Evolutionary conservation across 2,888 invertebrate genomes (phyloP).

Genomic region (Volucella zonaria): DNA sequence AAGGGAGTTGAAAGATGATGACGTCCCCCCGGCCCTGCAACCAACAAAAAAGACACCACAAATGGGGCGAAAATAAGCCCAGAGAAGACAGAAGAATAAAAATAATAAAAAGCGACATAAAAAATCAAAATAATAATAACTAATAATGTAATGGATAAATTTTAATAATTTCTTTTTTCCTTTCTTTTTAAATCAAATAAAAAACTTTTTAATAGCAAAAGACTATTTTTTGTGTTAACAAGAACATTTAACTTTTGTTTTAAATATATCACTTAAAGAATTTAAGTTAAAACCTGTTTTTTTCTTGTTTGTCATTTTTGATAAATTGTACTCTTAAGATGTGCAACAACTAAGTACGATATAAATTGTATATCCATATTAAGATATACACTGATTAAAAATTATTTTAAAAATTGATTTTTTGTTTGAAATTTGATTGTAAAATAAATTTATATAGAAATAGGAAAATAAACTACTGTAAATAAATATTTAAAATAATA

Average conservation of each 20-base stretch:
- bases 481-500: slow-evolving; percentile 66
- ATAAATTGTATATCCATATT: slow-evolving; percentile 46
- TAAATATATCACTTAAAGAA: slow-evolving; percentile 25
- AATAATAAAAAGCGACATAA: slow-evolving; percentile 76
- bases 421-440: slow-evolving; percentile 42
- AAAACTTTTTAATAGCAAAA: slow-evolving; percentile 44
- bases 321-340: slow-evolving; percentile 49
- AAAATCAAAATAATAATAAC: slow-evolving; percentile 76
- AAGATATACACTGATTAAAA: slow-evolving; percentile 32
- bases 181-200: slow-evolving; percentile 29
- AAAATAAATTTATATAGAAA: slow-evolving; percentile 54
- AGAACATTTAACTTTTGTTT: slow-evolving; percentile 40
- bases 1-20: slow-evolving; percentile 81
- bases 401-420: slow-evolving; percentile 28
- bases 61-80: slow-evolving; percentile 83
- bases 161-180: slow-evolving; percentile 42
- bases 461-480: slow-evolving; percentile 58
- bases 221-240: slow-evolving; percentile 40
- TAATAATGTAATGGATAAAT: slow-evolving; percentile 49
- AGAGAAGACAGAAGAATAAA: slow-evolving; percentile 77
- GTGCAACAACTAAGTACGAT: slow-evolving; percentile 58
- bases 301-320: slow-evolving; percentile 44
- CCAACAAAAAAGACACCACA: slow-evolving; percentile 83
- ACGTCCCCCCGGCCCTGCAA: slow-evolving; percentile 82
- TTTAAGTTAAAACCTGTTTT: slow-evolving; percentile 25